Conservation (phyloP, 2,797 vertebrate genomes). For the Trachops cirrhosus region DNA sequence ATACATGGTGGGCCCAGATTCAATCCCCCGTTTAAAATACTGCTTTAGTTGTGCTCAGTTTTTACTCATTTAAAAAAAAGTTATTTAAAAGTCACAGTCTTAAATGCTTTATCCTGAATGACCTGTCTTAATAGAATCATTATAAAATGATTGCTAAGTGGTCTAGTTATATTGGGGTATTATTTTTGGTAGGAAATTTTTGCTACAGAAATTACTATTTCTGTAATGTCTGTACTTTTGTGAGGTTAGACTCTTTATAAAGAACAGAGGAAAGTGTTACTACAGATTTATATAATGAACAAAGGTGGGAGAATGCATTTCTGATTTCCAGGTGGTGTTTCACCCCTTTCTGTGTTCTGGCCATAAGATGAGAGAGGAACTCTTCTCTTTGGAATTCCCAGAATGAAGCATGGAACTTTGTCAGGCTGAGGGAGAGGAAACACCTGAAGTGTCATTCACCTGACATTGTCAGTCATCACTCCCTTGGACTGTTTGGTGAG, state of each 20-base stretch:
- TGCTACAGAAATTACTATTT: background rate
- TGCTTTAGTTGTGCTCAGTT: background rate
- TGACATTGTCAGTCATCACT: background rate
- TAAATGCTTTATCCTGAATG: constrained; percentile 22
- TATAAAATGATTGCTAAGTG: background rate
- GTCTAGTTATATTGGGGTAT: constrained; percentile 12
- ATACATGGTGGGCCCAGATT: background rate
- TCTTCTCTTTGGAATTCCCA: background rate
- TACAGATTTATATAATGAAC: background rate
- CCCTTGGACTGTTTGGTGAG: background rate
- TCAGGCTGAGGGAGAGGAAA: background rate
- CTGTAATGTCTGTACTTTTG: too few relatives aligned
- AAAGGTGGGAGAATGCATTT: background rate
- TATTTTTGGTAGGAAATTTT: constrained; percentile 27
- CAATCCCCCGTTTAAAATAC: background rate
- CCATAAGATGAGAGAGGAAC: background rate
- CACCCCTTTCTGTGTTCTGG: background rate
- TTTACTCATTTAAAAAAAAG: background rate
- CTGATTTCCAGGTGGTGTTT: background rate
- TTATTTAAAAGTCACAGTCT: background rate
- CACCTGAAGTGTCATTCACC: background rate
- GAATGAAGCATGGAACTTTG: background rate
- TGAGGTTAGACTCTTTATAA: background rate
- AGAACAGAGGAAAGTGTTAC: background rate
- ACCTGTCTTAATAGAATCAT: background rate